phyloP scores from a whole-genome alignment of 92 coral and sea anemone species.

The Micromussa lordhowensis region DNA sequence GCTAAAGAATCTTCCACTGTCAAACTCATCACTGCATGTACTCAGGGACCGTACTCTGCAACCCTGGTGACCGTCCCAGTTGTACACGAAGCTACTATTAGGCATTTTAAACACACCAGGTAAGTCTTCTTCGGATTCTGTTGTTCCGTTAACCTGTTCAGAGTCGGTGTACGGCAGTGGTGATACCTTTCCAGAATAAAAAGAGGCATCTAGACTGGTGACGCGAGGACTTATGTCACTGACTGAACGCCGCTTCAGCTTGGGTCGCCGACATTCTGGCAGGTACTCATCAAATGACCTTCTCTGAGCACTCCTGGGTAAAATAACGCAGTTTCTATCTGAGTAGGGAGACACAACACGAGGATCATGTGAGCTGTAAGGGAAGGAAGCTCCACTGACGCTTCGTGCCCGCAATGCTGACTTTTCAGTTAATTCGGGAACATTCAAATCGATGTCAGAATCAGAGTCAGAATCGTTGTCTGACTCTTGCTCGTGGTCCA shows the following conservation, averaged over 20 bases:
- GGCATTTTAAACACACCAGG: constrained; percentile 41
- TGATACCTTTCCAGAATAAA: neutral
- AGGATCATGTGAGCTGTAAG: constrained; percentile 90
- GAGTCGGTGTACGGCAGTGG: neutral
- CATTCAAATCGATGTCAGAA: constrained; percentile 18
- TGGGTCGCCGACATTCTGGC: constrained; percentile 20
- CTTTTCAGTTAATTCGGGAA: constrained; percentile 59
- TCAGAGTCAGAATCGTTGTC: constrained; percentile 20
- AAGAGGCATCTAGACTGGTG: neutral
- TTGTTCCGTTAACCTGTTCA: neutral
- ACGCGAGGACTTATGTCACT: constrained; percentile 32
- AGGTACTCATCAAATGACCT: constrained; percentile 25
- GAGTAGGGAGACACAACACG: constrained; percentile 77
- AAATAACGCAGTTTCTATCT: constrained; percentile 60
- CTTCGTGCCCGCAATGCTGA: constrained; percentile 73
- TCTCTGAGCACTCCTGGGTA: constrained; percentile 56
- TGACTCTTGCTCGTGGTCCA: constrained; percentile 29
- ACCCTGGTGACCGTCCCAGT: constrained; percentile 15
- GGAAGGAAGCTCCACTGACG: constrained; percentile 80
- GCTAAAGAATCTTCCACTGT: neutral
- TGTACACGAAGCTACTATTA: constrained; percentile 24
- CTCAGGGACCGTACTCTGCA: constrained; percentile 3
- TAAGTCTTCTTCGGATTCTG: constrained; percentile 9
- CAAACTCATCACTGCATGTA: neutral
- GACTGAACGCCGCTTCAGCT: constrained; percentile 26